Base-by-base conservation (phyloP, 2,113 vertebrate species). In the Cinclus cinclus region DNA sequence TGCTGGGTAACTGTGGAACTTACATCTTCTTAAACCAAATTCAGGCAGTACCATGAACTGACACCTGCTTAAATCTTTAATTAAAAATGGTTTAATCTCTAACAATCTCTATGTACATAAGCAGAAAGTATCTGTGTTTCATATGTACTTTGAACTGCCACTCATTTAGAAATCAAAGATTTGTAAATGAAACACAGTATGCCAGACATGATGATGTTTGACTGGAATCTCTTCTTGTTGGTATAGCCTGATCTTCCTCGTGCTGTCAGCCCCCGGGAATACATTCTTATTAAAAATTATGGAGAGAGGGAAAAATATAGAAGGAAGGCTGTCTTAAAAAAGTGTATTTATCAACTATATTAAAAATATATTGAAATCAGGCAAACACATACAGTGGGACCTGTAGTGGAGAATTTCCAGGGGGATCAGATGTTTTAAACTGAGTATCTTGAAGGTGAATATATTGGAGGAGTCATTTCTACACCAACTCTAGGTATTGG, bases 41-140 rank as follows among this genome's bases (percentile, higher is more conserved):
- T 90, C 88, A 94, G 85, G 86, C 85, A 85, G 62, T 58, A 62
- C 89, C 89, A 35, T 11, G 4, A 83, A 94, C 78, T 75, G 92
- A 95, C 94, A 96, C 93, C 93, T 95, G 94, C 93, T 91, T 56
- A 81, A 93, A 79, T 83, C 94, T 96, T 93, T 96, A 96, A 97
- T 97, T 97, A 95, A 91, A 83, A 89, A 50, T 52, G 49, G 47
- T 88, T 92, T 95, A 93, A 95, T 97, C 95, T 95, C 91, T 44
- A 70, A 27, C 83, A 89, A 94, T 94, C 95, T 96, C 87, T 87
- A 4, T 81, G 67, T 85, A 78, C 87, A 83, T 83, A 90, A 89
- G 89, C 89, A 93, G 75, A 96, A 94, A 88, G 42, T 87, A 47
- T 67, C 84, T 86, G 84, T 91, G 83, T 89, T 95, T 96, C 83